These are phyloP conservation scores for Punctoribates punctum DNA, from an alignment of 2,888 invertebrate species.

Conservation along the genomic window DNA sequence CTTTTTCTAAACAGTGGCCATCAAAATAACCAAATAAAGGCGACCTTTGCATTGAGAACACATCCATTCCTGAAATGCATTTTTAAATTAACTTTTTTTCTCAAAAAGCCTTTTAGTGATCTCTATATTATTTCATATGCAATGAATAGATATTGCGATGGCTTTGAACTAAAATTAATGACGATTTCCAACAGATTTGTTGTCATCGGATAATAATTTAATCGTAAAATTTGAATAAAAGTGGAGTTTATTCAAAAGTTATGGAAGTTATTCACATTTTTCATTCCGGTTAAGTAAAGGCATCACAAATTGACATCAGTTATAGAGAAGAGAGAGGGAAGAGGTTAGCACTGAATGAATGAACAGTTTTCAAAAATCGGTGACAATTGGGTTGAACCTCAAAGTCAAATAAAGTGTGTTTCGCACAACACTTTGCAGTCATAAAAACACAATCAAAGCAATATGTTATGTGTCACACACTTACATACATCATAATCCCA, in stretches of 20 bases:
- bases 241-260: no score
- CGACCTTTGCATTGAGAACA: not conserved
- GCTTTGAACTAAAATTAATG: no score
- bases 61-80: not conserved
- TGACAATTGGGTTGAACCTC: constrained; percentile 38
- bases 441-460: constrained; percentile 35
- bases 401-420: constrained; percentile 29
- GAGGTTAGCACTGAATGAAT: no score
- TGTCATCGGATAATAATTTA: no score
- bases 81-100: constrained; percentile 23
- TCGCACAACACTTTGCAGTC: constrained; percentile 27
- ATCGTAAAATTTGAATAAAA: no score
- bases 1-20: constrained; percentile 6
- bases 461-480: constrained; percentile 35
- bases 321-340: no score
- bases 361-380: constrained; percentile 10
- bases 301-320: no score
- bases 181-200: no score
- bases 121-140: no score
- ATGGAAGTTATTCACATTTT: no score
- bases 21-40: not conserved
- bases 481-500: constrained; percentile 35
- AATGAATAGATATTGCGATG: no score
- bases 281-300: no score
- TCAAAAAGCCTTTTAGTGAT: not conserved